A percentile compares a stretch with the other conserved stretches of the same genome.
phyloP scores from a whole-genome alignment of 1,140 invertebrate genomes.

The Thaumetopoea pityocampa region DNA sequence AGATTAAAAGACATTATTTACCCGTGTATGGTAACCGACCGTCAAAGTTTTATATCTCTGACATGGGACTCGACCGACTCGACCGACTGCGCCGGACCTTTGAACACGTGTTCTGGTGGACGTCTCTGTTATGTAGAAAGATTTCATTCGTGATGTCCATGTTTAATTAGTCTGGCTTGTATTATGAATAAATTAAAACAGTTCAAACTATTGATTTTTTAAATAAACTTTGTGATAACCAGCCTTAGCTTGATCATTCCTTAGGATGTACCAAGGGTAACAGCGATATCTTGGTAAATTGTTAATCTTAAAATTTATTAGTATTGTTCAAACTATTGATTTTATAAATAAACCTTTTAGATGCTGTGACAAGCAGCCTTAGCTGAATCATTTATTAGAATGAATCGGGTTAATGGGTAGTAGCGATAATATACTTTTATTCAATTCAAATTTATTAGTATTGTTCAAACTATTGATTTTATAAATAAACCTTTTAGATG shows the following conservation, averaged over 20 bases:
- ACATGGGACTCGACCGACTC: conserved; percentile 51
- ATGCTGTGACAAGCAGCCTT: too few species aligned
- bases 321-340: too few species aligned
- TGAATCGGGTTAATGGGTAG: too few species aligned
- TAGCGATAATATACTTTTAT: too few species aligned
- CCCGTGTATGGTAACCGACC: conserved; percentile 45
- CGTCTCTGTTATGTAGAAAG: conserved; percentile 33
- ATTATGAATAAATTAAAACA: conserved; percentile 29
- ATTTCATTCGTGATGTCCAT: conserved; percentile 37
- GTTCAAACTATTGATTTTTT: background rate
- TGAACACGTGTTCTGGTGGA: conserved; percentile 32
- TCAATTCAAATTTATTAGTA: too few species aligned
- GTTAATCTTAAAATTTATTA: too few species aligned
- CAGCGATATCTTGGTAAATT: too few species aligned
- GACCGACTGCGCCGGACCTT: conserved; percentile 34
- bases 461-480: too few species aligned
- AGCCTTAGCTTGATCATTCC: background rate
- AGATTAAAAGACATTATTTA: conserved; percentile 71
- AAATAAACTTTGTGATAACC: background rate
- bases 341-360: too few species aligned
- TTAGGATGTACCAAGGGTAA: too few species aligned
- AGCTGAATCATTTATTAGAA: too few species aligned
- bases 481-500: too few species aligned
- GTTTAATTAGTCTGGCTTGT: conserved; percentile 16
- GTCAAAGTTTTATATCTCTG: conserved; percentile 61